Conservation (phyloP, 2,113 vertebrate species). For the Micronycteris hirsuta region DNA sequence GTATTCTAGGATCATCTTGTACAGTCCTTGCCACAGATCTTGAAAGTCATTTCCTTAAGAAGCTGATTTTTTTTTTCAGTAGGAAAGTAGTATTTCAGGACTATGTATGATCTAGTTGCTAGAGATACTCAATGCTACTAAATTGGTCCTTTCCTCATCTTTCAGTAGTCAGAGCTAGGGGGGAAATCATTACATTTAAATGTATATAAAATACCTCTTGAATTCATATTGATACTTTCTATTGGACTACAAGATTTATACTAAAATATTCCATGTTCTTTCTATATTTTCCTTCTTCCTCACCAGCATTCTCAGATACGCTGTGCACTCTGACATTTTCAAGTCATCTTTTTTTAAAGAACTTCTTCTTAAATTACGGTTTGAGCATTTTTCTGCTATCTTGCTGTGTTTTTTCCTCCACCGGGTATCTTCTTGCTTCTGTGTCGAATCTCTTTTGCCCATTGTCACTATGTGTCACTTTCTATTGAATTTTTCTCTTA, state of each 20-base stretch:
- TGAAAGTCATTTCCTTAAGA: not conserved
- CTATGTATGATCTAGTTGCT: not conserved
- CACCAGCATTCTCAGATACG: not conserved
- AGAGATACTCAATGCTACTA: not conserved
- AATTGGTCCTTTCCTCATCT: not conserved
- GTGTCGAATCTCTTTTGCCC: not conserved
- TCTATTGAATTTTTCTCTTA: not conserved
- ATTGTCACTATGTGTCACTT: not conserved
- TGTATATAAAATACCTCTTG: not conserved
- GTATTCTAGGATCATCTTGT: not conserved
- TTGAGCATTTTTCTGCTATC: not conserved
- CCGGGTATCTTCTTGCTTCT: not conserved
- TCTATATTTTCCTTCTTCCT: not conserved
- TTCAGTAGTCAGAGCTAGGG: not conserved
- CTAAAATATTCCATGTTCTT: not conserved
- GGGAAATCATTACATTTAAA: not conserved
- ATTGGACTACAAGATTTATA: not conserved
- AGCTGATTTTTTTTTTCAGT: not conserved
- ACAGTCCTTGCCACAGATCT: not conserved
- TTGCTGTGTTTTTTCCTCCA: not conserved
- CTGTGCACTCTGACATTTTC: not conserved
- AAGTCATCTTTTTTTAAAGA: not conserved
- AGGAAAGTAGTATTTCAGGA: not conserved
- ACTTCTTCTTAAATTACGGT: not conserved
- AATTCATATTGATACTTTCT: not conserved